Conservation (phyloP, 2,113 vertebrate species). For the Hystrix brachyura region DNA sequence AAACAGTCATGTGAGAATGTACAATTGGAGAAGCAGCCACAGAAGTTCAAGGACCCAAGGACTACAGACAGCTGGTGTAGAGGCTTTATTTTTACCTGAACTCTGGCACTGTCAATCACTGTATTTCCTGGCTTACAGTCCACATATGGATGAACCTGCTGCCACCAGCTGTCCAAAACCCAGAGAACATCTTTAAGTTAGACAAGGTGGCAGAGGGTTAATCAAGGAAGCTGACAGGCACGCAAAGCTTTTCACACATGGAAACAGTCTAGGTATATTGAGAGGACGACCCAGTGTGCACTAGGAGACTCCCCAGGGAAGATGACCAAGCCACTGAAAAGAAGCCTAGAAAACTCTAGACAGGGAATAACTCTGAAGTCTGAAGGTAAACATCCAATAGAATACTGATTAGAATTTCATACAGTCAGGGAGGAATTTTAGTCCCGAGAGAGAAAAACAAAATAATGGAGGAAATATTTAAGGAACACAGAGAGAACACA, state of each 20-base stretch:
- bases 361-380: background rate
- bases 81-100: background rate
- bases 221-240: background rate
- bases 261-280: background rate
- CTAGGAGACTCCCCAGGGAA: background rate
- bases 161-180: background rate
- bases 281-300: background rate
- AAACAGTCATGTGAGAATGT: background rate
- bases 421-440: conserved; percentile 45
- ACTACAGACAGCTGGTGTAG: too few relatives aligned
- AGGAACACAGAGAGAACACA: conserved; percentile 70
- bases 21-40: background rate
- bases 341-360: conserved; percentile 6
- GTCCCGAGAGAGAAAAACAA: conserved; percentile 59
- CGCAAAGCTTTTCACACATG: conserved; percentile 16
- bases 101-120: conserved; percentile 6
- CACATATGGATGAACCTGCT: background rate
- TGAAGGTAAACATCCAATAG: background rate
- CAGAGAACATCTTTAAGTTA: background rate
- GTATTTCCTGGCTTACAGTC: background rate
- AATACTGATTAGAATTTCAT: conserved; percentile 55
- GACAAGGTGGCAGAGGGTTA: conserved; percentile 1
- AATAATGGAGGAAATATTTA: conserved; percentile 66
- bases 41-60: background rate
- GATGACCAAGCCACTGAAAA: conserved; percentile 3